Conservation (phyloP, 23 tunicate species). For the Clavelina lepadiformis region DNA sequence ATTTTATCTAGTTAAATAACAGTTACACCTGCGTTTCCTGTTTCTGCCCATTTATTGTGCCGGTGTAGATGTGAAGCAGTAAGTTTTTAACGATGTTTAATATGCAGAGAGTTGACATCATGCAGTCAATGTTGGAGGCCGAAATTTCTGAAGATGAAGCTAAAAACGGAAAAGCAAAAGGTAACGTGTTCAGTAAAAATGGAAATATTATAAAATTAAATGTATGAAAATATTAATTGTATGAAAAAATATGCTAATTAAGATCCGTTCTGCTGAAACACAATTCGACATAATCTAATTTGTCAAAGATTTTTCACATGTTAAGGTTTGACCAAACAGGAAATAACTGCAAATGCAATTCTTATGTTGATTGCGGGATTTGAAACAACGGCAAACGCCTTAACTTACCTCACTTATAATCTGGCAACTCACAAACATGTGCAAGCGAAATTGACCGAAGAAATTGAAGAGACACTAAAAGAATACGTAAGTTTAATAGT, state of each 20-base stretch:
- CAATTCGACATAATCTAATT: no score
- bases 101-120: constrained; percentile 32
- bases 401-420: constrained; percentile 37
- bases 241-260: no score
- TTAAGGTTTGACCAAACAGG: constrained; percentile 51
- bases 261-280: no score
- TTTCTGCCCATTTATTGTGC: no score
- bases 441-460: constrained; percentile 39
- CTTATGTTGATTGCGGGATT: constrained; percentile 59
- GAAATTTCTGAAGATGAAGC: constrained; percentile 25
- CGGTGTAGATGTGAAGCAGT: no score
- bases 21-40: no score
- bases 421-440: constrained; percentile 43
- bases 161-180: constrained; percentile 10
- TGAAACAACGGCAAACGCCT: constrained; percentile 51
- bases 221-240: no score
- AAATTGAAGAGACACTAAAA: constrained; percentile 22
- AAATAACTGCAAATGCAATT: constrained; percentile 46
- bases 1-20: no score
- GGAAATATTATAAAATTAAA: no score
- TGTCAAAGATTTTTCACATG: no score
- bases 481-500: constrained; percentile 20
- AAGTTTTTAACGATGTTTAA: no score
- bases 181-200: no score
- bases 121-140: constrained; percentile 49